Percentiles rank a stretch among this genome's conserved stretches.
Conservation (phyloP, 2,888 invertebrate genomes). For the Monochamus alternatus region DNA sequence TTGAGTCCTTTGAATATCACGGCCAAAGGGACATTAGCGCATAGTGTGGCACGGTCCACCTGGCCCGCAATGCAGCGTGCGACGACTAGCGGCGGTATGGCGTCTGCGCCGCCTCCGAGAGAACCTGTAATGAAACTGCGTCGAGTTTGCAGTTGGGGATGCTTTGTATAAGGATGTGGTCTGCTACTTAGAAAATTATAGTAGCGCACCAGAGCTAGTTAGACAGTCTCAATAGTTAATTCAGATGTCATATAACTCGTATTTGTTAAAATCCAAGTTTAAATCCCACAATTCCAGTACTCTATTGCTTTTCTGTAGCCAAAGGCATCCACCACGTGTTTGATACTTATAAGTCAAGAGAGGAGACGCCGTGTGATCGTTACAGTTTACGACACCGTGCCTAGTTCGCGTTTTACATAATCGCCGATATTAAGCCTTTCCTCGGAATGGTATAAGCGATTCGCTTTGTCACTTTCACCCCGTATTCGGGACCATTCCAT, state of each 20-base stretch:
- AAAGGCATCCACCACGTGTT: too few relatives aligned
- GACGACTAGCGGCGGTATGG: slow-evolving; percentile 52
- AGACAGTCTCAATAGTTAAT: too few relatives aligned
- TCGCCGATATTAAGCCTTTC: slow-evolving; percentile 43
- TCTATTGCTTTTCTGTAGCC: too few relatives aligned
- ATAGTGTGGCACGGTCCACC: slow-evolving; percentile 60
- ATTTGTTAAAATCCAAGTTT: too few relatives aligned
- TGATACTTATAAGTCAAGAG: too few relatives aligned
- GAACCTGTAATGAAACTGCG: too few relatives aligned
- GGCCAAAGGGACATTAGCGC: slow-evolving; percentile 54
- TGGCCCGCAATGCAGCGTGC: slow-evolving; percentile 65
- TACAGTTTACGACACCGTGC: slow-evolving; percentile 20
- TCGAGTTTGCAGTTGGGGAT: too few relatives aligned
- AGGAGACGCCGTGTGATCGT: background rate
- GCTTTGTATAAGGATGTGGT: too few relatives aligned
- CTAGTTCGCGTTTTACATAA: slow-evolving; percentile 44
- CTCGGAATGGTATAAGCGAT: slow-evolving; percentile 45
- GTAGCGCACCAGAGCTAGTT: too few relatives aligned
- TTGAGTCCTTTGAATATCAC: slow-evolving; percentile 4
- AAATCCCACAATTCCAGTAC: too few relatives aligned
- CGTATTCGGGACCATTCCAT: slow-evolving; percentile 5
- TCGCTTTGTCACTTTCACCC: slow-evolving; percentile 35
- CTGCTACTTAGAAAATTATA: too few relatives aligned
- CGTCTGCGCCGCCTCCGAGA: slow-evolving; percentile 56
- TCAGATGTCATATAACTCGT: too few relatives aligned